phyloP scores from a whole-genome alignment of 2,797 vertebrate genomes.

The Poeciliopsis presidionis region DNA sequence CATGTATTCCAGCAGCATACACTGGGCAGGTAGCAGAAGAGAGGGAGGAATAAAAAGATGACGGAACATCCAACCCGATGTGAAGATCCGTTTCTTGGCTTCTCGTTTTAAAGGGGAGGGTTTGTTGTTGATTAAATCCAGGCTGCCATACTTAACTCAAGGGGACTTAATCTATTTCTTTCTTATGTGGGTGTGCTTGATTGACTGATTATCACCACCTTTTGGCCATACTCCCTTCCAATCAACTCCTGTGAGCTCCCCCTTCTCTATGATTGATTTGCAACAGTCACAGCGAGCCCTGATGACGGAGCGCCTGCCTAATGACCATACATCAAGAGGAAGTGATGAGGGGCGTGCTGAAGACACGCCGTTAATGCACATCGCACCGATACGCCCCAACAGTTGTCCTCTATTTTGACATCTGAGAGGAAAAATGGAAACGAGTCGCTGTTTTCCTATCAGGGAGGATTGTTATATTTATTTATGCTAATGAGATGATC shows the following conservation, averaged over 20 bases:
- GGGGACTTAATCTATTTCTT: slow-evolving; percentile 78
- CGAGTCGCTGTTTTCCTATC: slow-evolving; percentile 49
- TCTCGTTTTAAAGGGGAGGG: slow-evolving; percentile 61
- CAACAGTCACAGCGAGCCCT: slow-evolving; percentile 67
- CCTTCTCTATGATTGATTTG: slow-evolving; percentile 71
- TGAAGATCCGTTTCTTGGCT: slow-evolving; percentile 59
- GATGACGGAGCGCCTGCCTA: slow-evolving; percentile 66
- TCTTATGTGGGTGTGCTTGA: slow-evolving; percentile 71
- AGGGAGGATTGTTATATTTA: slow-evolving; percentile 55
- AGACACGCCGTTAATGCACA: slow-evolving; percentile 48
- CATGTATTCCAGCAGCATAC: slow-evolving; percentile 23
- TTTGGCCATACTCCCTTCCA: slow-evolving; percentile 63
- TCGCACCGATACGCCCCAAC: slow-evolving; percentile 48
- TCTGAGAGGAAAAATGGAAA: slow-evolving; percentile 43
- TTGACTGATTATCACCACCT: slow-evolving; percentile 76
- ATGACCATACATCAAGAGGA: slow-evolving; percentile 69
- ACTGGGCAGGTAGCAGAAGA: neutral
- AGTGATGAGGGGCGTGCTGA: slow-evolving; percentile 56
- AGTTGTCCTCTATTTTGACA: slow-evolving; percentile 72
- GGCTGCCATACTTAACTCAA: slow-evolving; percentile 66
- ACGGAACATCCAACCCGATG: neutral
- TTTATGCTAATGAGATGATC: slow-evolving; percentile 76
- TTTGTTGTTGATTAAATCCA: slow-evolving; percentile 78
- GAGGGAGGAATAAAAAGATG: slow-evolving; percentile 9
- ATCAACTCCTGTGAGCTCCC: slow-evolving; percentile 55